These are phyloP conservation scores for Ectobius pallidus DNA, from an alignment of 2,888 invertebrate genomes.

Conservation along the genomic window DNA sequence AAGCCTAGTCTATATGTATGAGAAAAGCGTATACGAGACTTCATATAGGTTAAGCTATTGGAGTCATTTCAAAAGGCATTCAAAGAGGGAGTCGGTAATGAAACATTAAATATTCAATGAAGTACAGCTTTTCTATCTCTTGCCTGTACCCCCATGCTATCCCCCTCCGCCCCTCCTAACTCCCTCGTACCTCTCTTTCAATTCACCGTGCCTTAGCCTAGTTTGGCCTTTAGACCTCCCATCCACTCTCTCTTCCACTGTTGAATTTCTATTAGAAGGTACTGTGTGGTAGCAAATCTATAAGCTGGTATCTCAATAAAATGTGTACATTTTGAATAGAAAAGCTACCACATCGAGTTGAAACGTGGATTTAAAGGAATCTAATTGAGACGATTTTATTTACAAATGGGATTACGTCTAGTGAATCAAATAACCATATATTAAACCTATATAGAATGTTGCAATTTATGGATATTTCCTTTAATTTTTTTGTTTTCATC, in stretches of 20 bases:
- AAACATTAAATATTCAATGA: constrained; percentile 45
- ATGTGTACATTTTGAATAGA: constrained; percentile 7
- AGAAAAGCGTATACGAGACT: constrained; percentile 16
- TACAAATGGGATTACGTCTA: neutral
- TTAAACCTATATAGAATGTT: no score
- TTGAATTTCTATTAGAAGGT: constrained; percentile 31
- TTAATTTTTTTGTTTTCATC: no score
- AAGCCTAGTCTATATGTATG: neutral
- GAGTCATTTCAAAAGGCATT: constrained; percentile 43
- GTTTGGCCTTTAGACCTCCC: constrained; percentile 22
- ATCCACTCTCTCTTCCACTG: constrained; percentile 23
- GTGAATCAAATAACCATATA: neutral
- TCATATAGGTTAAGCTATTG: constrained; percentile 40
- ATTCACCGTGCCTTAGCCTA: constrained; percentile 37
- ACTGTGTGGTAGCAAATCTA: constrained; percentile 17
- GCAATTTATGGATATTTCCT: no score
- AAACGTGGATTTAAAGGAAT: constrained; percentile 1
- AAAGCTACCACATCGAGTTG: neutral
- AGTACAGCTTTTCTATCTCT: constrained; percentile 42
- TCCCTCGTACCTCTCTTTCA: constrained; percentile 32
- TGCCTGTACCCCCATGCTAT: constrained; percentile 32
- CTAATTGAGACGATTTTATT: constrained; percentile 9
- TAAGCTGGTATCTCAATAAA: constrained; percentile 11
- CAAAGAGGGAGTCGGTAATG: constrained; percentile 42
- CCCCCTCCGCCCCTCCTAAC: constrained; percentile 36